Base-by-base conservation (phyloP, 2,113 vertebrate genomes). In the Natator depressus region DNA sequence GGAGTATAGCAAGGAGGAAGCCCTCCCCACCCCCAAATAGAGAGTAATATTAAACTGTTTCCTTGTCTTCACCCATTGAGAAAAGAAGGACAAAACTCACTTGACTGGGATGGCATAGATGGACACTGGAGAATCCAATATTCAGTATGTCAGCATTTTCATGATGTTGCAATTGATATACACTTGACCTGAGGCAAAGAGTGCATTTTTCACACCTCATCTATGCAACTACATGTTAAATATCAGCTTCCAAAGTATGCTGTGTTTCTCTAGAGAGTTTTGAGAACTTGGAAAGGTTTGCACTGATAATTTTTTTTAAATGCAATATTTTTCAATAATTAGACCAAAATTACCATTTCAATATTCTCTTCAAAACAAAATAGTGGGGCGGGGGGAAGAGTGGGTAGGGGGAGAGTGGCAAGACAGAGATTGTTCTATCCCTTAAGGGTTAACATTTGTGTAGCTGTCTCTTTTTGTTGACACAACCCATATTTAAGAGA, bases 371-470 rank as follows among this genome's bases (percentile, higher is more conserved):
- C 49, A 85, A 83, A 81, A 24, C 1, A 1, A 88, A 54, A 47
- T 19, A 78, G 13, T 35, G 7, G 31, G 31, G 6, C 5, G 3
- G 6, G 35, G 16, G 6, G 35, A 3, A 14, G 59, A 62, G 5
- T 49, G 93, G 80, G 50, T 75, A 79, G 59, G 8, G 9, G 47
- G 49, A 20, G 19, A 49, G 12, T 4, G 51, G 38, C 76, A 79
- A 92, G 88, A 90, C 55, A 85, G 92, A 82, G 65, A 89, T 19
- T 86, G 84, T 88, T 91, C 54, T 1, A 59, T 96, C 97, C 97
- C 97, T 95, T 65, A 65, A 90, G 96, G 93, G 94, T 94, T 98
- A 96, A 94, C 96, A 94, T 92, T 97, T 97, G 88, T 95, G 94
- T 86, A 92, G 93, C 93, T 97, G 93, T 96, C 97, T 98, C 93